Evolutionary conservation across 2,113 vertebrate genomes (phyloP).

Genomic region (Antigone vipio): DNA sequence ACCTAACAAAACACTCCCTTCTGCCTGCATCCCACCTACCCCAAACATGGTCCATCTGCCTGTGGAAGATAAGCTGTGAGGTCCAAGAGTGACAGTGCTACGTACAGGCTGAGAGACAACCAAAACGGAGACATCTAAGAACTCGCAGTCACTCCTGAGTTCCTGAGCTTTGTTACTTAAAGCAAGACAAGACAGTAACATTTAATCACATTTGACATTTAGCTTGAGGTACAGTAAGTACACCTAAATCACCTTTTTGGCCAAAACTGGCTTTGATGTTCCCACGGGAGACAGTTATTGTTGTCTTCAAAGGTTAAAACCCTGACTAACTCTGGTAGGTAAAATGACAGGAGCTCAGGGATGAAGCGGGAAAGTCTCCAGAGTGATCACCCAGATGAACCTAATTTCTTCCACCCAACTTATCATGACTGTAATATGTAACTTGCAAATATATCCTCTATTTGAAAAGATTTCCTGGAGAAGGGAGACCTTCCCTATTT

Average conservation of each 20-base stretch:
- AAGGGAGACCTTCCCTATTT: neutral
- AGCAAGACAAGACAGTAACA: neutral
- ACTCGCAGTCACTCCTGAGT: neutral
- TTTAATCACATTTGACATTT: conserved; percentile 67
- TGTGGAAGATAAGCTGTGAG: neutral
- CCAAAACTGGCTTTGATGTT: conserved; percentile 58
- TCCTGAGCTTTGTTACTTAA: neutral
- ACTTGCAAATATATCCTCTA: neutral
- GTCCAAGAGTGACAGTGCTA: neutral
- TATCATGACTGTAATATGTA: neutral
- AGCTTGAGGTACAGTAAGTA: conserved; percentile 53
- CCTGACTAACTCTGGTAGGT: neutral
- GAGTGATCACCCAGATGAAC: neutral
- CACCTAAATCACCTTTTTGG: conserved; percentile 55
- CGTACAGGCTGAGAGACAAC: neutral
- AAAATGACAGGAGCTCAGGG: conserved; percentile 29
- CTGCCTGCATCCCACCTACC: neutral
- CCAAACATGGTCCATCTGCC: neutral
- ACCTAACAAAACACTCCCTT: neutral
- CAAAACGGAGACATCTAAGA: neutral
- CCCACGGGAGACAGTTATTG: conserved; percentile 22
- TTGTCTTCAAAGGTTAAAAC: conserved; percentile 57
- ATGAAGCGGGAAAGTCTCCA: neutral
- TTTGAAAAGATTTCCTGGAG: neutral
- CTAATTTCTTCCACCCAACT: neutral